Evolutionary conservation across 2,888 invertebrate species (phyloP).

Genomic region (Drosophila testacea): DNA sequence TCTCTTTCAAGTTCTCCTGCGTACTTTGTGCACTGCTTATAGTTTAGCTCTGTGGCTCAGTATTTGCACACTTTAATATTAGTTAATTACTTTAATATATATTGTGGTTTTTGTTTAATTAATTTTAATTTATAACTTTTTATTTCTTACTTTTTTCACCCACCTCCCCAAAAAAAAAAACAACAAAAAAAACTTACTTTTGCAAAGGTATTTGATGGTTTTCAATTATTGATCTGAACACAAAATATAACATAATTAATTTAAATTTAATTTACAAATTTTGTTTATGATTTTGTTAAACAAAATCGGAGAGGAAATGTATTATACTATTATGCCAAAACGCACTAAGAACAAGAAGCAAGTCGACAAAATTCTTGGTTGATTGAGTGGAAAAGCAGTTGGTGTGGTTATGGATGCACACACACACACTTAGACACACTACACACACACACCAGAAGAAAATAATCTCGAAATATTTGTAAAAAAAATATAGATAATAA

Average conservation of each 20-base stretch:
- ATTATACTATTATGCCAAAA: constrained; percentile 54
- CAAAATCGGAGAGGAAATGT: constrained; percentile 48
- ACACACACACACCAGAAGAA: constrained; percentile 37
- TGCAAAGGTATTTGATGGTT: constrained; percentile 67
- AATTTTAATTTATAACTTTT: constrained; percentile 70
- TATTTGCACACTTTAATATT: constrained; percentile 3
- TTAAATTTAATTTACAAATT: constrained; percentile 12
- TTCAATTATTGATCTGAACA: constrained; percentile 21
- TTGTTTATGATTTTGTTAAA: constrained; percentile 57
- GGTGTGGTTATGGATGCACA: constrained; percentile 56
- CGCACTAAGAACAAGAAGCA: constrained; percentile 63
- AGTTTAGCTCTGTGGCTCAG: constrained; percentile 2
- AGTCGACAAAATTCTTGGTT: constrained; percentile 37
- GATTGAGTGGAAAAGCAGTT: constrained; percentile 34
- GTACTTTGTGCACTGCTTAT: constrained; percentile 23
- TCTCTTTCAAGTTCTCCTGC: neutral
- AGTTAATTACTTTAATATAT: constrained; percentile 25
- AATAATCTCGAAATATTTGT: constrained; percentile 75
- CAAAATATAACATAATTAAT: constrained; percentile 22
- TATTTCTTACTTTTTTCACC: constrained; percentile 68
- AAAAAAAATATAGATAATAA: constrained; percentile 22
- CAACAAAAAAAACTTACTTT: constrained; percentile 26
- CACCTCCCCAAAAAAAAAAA: constrained; percentile 29
- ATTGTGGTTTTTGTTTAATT: constrained; percentile 61
- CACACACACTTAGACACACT: constrained; percentile 37